These are phyloP conservation scores for Cremastinae sp. DNA, from an alignment of 2,888 invertebrate genomes.

Conservation along the genomic window DNA sequence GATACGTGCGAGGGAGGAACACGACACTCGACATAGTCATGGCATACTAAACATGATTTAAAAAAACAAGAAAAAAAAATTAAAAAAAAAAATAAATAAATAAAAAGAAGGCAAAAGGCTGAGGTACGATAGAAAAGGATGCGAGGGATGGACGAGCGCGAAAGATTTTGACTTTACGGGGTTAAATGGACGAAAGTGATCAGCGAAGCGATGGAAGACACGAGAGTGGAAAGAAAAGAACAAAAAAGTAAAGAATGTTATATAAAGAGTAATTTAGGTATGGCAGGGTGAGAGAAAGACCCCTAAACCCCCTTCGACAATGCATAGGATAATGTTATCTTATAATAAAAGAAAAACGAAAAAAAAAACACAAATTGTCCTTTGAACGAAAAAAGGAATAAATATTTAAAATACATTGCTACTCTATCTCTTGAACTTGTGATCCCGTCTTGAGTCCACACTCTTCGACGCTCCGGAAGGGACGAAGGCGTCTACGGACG, in stretches of 20 bases:
- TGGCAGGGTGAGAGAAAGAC: conserved; percentile 70
- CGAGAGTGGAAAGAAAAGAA: conserved; percentile 8
- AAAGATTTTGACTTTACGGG: conserved; percentile 61
- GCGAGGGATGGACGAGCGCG: conserved; percentile 37
- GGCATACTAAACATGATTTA: conserved; percentile 47
- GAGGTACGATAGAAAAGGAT: conserved; percentile 54
- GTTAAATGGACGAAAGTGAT: conserved; percentile 69
- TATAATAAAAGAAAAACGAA: conserved; percentile 77
- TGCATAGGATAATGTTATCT: conserved; percentile 81
- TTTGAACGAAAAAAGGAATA: conserved; percentile 79
- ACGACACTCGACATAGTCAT: conserved; percentile 56
- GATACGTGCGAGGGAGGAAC: conserved; percentile 20
- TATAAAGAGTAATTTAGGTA: conserved; percentile 80
- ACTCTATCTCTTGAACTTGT: conserved; percentile 49
- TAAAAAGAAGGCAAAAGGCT: conserved; percentile 39
- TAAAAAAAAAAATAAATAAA: conserved; percentile 12
- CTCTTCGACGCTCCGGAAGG: conserved; percentile 16
- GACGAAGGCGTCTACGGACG: conserved; percentile 8
- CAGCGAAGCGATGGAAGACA: conserved; percentile 75
- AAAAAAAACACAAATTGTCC: conserved; percentile 78
- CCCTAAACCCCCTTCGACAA: conserved; percentile 72
- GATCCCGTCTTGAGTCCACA: conserved; percentile 35
- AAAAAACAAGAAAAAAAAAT: too few species aligned
- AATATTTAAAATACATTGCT: conserved; percentile 80
- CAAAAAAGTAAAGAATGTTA: conserved; percentile 76